Percentiles rank a stretch among this genome's conserved stretches.
Evolutionary conservation across 2,797 vertebrate species (phyloP).

Genomic region (Adelosebastes latens): DNA sequence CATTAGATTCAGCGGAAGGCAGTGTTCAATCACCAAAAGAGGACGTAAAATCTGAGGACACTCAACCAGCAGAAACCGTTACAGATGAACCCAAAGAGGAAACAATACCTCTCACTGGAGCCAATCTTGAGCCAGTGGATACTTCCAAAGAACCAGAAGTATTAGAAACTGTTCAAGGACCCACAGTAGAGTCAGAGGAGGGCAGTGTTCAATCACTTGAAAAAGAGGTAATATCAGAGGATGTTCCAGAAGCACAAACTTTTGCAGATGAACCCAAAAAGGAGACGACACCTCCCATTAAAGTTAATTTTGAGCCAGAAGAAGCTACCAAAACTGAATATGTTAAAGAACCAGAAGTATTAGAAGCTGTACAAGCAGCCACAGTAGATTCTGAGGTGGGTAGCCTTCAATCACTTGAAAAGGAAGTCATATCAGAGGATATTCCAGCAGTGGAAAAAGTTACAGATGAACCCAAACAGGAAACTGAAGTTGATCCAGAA

Average conservation of each 20-base stretch:
- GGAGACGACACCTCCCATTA: not conserved
- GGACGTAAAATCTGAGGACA: not conserved
- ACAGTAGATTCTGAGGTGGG: not conserved
- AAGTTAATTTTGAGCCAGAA: not conserved
- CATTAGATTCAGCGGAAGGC: not conserved
- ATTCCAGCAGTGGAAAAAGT: not conserved
- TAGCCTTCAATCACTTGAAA: not conserved
- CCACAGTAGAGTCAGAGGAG: not conserved
- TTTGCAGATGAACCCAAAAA: slow-evolving; percentile 17
- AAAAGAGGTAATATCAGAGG: not conserved
- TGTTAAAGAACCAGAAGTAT: not conserved
- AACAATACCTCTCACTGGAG: not conserved
- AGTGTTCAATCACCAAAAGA: not conserved
- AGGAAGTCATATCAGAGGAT: not conserved
- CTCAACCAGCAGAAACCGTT: not conserved
- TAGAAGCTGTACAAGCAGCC: slow-evolving; percentile 14
- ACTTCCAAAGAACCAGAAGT: not conserved
- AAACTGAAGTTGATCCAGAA: not conserved
- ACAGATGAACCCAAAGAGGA: slow-evolving; percentile 23
- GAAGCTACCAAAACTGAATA: not conserved
- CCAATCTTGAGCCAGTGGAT: not conserved
- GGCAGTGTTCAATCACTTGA: not conserved
- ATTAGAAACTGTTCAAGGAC: slow-evolving; percentile 19
- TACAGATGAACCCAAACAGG: slow-evolving; percentile 17
- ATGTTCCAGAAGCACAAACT: not conserved